Percentiles rank a stretch among this genome's conserved stretches.
phyloP scores from a whole-genome alignment of 1,140 invertebrate species.

The Zophobas morio region DNA sequence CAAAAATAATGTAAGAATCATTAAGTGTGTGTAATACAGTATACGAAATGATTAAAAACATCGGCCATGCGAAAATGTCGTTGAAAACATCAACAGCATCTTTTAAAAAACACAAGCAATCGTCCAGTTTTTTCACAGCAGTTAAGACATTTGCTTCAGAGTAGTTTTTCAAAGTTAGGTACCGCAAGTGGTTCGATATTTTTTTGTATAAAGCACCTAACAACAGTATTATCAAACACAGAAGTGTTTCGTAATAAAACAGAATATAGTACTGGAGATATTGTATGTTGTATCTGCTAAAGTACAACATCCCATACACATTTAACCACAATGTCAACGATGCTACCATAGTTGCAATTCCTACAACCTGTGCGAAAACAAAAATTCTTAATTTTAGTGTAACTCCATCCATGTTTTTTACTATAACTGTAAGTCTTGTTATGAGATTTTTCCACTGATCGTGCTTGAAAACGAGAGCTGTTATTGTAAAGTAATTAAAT shows the following conservation, averaged over 20 bases:
- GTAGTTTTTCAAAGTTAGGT: neutral
- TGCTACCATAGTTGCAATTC: neutral
- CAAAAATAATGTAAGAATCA: neutral
- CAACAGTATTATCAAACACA: neutral
- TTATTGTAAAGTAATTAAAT: neutral
- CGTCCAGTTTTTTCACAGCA: neutral
- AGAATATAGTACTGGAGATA: neutral
- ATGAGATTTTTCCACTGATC: neutral
- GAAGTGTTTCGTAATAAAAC: neutral
- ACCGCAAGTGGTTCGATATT: neutral
- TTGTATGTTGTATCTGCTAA: neutral
- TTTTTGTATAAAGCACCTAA: neutral
- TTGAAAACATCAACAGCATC: neutral
- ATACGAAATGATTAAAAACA: neutral
- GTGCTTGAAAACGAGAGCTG: neutral
- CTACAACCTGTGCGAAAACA: neutral
- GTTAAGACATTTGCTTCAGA: neutral
- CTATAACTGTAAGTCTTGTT: neutral
- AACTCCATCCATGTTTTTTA: neutral
- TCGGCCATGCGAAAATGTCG: neutral
- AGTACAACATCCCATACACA: neutral
- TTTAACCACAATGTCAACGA: neutral
- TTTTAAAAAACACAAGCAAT: neutral
- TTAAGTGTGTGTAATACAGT: neutral
- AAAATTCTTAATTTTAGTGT: neutral